Conservation (phyloP, 2,888 invertebrate genomes). For the Deilephila porcellus region DNA sequence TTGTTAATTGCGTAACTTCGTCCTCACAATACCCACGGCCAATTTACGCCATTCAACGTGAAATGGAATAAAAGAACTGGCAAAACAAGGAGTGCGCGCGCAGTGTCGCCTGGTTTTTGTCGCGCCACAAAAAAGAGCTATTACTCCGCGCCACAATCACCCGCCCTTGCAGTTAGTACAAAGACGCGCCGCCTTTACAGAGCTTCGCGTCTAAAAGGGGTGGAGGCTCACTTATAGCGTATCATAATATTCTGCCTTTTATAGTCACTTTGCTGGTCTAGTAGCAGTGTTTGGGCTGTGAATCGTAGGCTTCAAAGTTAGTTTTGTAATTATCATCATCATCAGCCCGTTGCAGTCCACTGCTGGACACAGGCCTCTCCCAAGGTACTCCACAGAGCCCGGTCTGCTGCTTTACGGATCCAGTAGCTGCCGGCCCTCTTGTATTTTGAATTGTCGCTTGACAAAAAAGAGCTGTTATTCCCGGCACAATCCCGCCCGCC, state of each 20-base stretch:
- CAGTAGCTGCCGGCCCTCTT: no score
- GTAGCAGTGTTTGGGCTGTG: no score
- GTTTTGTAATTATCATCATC: no score
- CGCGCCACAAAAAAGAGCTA: conserved; percentile 68
- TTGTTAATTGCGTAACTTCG: neutral
- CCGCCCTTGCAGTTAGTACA: conserved; percentile 68
- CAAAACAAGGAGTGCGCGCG: conserved; percentile 37
- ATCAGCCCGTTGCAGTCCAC: no score
- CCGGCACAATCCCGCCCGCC: conserved; percentile 63
- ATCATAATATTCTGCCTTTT: neutral
- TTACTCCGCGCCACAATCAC: conserved; percentile 64
- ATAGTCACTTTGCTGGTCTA: no score
- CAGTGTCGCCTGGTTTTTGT: conserved; percentile 66
- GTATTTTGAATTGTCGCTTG: conserved; percentile 53
- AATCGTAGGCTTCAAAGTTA: no score
- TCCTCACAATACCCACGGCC: neutral
- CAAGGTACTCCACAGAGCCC: no score
- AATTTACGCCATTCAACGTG: conserved; percentile 14
- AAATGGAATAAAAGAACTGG: neutral
- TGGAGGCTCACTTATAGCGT: conserved; percentile 49
- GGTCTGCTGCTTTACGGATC: no score
- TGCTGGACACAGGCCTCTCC: no score
- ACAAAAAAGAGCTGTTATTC: conserved; percentile 70
- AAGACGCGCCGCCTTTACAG: conserved; percentile 63
- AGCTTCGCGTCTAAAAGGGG: conserved; percentile 50